Conservation (phyloP, 2,888 invertebrate species). For the Cheilosia grossa region DNA sequence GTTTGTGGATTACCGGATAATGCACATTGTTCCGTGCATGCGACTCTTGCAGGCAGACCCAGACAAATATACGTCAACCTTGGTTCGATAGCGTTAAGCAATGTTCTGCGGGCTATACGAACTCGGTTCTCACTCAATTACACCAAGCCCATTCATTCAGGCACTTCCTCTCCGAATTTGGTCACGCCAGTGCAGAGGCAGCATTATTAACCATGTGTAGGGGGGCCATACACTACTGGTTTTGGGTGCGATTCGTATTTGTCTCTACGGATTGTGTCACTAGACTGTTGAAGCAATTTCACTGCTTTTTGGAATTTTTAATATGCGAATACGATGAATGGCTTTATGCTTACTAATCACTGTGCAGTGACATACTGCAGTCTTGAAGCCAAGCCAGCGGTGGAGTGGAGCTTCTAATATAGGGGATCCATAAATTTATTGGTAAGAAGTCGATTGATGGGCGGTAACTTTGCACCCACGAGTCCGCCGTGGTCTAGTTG, state of each 20-base stretch:
- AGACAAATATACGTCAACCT: neutral
- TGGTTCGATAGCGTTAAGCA: neutral
- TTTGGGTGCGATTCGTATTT: neutral
- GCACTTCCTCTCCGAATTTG: slow-evolving; percentile 31
- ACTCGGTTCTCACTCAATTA: slow-evolving; percentile 23
- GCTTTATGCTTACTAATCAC: too few species aligned
- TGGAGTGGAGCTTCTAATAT: too few species aligned
- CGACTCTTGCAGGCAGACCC: neutral
- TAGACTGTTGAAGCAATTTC: neutral
- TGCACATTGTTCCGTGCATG: neutral
- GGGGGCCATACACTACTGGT: neutral
- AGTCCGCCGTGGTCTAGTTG: too few species aligned
- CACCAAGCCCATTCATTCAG: slow-evolving; percentile 1
- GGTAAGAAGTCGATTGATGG: too few species aligned
- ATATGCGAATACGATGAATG: neutral
- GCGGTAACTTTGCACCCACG: too few species aligned
- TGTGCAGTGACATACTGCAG: too few species aligned
- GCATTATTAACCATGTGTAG: neutral
- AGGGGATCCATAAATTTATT: too few species aligned
- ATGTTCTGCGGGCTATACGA: slow-evolving; percentile 1
- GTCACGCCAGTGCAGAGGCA: neutral
- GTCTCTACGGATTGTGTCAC: neutral
- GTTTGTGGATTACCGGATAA: slow-evolving; percentile 18
- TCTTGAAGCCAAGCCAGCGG: too few species aligned
- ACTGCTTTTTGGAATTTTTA: neutral